These are phyloP conservation scores for Malurus cyaneus DNA, from an alignment of 2,113 vertebrate genomes.

Conservation along the genomic window DNA sequence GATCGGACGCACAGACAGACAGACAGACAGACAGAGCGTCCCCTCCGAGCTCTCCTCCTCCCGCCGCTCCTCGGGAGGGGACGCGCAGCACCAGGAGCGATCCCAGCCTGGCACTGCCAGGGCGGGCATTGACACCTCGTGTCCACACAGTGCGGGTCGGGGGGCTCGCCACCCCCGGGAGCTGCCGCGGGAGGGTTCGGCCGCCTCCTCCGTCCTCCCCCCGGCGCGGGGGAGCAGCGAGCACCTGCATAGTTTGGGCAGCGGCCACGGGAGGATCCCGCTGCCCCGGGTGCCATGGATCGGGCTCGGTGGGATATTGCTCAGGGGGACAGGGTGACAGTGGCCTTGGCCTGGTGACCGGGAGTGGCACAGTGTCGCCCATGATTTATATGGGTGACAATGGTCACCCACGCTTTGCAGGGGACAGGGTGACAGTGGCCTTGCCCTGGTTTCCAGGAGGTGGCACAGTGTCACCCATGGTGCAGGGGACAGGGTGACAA, in stretches of 20 bases:
- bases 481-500: too few species aligned
- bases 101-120: background rate
- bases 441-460: too few species aligned
- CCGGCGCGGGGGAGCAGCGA: background rate
- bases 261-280: background rate
- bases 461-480: too few species aligned
- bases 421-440: too few species aligned
- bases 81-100: slow-evolving; percentile 53
- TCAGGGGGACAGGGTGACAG: background rate
- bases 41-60: background rate
- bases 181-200: background rate
- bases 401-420: too few species aligned
- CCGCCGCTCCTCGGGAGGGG: background rate
- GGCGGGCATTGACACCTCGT: slow-evolving; percentile 52
- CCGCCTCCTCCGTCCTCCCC: background rate
- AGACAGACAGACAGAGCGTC: slow-evolving; percentile 24
- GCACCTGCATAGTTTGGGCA: slow-evolving; percentile 51
- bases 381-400: too few species aligned
- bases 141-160: slow-evolving; percentile 58
- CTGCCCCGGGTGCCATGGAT: background rate
- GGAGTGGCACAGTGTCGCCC: too few species aligned
- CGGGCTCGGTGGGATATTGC: slow-evolving; percentile 2
- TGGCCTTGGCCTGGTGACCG: too few species aligned
- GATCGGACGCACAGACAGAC: slow-evolving; percentile 21
- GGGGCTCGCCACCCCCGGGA: slow-evolving; percentile 9